Conservation (phyloP, 2,113 vertebrate genomes). For the Alexandromys fortis region DNA sequence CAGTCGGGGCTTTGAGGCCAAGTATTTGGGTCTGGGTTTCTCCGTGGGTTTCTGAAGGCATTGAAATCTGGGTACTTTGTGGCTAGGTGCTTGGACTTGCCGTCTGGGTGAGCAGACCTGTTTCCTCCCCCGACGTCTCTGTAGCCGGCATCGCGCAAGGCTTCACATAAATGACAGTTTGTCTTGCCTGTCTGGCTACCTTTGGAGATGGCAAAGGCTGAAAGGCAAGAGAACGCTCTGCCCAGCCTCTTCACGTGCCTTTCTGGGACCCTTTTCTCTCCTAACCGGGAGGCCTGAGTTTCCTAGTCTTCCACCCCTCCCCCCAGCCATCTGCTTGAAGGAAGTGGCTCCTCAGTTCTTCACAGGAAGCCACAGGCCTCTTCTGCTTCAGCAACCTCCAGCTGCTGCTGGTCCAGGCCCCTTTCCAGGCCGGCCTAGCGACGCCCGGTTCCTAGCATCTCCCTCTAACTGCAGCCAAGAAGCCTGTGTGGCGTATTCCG, state of each 20-base stretch:
- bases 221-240: not conserved
- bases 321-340: slow-evolving; percentile 63
- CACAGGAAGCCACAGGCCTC: slow-evolving; percentile 72
- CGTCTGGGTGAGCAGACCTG: not conserved
- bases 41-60: not conserved
- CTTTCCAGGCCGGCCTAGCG: slow-evolving; percentile 1
- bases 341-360: slow-evolving; percentile 75
- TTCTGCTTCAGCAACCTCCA: slow-evolving; percentile 47
- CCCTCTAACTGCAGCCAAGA: not conserved
- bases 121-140: not conserved
- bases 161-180: not conserved
- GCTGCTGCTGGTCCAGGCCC: slow-evolving; percentile 28
- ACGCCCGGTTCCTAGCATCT: not conserved
- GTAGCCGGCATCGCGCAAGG: not conserved
- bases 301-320: slow-evolving; percentile 41
- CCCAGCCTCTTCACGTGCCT: not conserved
- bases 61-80: not conserved
- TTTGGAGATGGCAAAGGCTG: not conserved
- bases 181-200: not conserved
- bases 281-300: slow-evolving; percentile 4
- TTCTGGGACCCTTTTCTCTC: not conserved
- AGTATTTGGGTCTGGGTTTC: not conserved
- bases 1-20: not conserved
- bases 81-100: not conserved
- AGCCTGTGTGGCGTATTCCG: not conserved